Percentiles rank a stretch among this genome's conserved stretches.
phyloP scores from a whole-genome alignment of 2,888 invertebrate species.

The Eupithecia abbreviata region DNA sequence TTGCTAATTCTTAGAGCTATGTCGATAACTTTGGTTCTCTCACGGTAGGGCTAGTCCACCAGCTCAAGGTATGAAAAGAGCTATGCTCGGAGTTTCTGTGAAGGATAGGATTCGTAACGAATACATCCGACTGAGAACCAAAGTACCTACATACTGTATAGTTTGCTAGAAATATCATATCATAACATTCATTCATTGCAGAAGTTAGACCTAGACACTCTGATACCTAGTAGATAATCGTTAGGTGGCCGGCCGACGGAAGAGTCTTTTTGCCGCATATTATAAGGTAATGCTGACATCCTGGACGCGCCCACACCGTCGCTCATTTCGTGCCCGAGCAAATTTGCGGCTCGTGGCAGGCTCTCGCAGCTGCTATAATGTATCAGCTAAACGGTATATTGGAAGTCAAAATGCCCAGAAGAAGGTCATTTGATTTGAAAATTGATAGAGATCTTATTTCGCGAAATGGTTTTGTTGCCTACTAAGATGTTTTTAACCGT shows the following conservation, averaged over 20 bases:
- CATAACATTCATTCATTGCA: background rate
- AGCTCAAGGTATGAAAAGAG: too few relatives aligned
- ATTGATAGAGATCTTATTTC: background rate
- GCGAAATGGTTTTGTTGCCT: background rate
- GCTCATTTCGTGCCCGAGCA: background rate
- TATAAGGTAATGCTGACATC: slow-evolving; percentile 78
- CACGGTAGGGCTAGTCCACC: too few relatives aligned
- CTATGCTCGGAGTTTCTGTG: too few relatives aligned
- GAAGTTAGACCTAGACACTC: slow-evolving; percentile 24
- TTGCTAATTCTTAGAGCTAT: too few relatives aligned
- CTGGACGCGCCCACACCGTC: slow-evolving; percentile 59
- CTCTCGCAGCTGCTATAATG: background rate
- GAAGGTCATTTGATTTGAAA: background rate
- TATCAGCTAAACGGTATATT: background rate
- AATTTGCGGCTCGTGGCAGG: background rate
- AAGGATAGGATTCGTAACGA: too few relatives aligned
- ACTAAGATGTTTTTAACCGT: background rate
- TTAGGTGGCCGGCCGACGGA: slow-evolving; percentile 58
- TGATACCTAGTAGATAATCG: slow-evolving; percentile 10
- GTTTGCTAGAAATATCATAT: background rate
- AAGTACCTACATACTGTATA: too few relatives aligned
- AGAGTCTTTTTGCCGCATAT: slow-evolving; percentile 69
- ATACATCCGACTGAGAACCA: too few relatives aligned
- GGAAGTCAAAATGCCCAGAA: background rate
- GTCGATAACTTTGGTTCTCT: too few relatives aligned